These are phyloP conservation scores for Diarsia rubi DNA, from an alignment of 2,888 invertebrate genomes.

Conservation along the genomic window DNA sequence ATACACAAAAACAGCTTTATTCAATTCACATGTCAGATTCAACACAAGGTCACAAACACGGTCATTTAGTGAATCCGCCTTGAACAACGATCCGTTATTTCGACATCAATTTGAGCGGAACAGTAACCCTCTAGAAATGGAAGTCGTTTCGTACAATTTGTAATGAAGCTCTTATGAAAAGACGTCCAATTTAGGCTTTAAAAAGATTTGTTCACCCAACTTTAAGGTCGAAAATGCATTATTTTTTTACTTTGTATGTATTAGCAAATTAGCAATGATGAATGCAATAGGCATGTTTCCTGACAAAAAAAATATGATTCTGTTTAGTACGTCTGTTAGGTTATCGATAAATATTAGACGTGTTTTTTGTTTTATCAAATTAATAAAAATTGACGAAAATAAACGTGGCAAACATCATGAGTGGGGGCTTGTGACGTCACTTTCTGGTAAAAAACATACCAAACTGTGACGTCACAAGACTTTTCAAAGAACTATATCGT, in stretches of 20 bases:
- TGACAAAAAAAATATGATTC: too few species aligned
- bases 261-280: background rate
- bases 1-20: background rate
- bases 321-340: too few species aligned
- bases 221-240: conserved; percentile 4
- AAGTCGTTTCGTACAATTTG: conserved; percentile 5
- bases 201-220: background rate
- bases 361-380: too few species aligned
- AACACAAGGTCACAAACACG: conserved; percentile 11
- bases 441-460: too few species aligned
- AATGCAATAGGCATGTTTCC: background rate
- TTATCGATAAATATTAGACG: too few species aligned
- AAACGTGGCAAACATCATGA: too few species aligned
- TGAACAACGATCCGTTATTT: conserved; percentile 1
- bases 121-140: background rate
- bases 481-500: too few species aligned
- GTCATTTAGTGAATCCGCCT: background rate
- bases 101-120: background rate
- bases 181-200: conserved; percentile 1
- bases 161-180: background rate
- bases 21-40: conserved; percentile 20
- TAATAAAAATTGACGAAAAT: too few species aligned
- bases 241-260: background rate
- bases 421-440: too few species aligned
- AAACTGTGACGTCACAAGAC: too few species aligned